phyloP scores from a whole-genome alignment of 92 coral and sea anemone genomes.

The Porites evermanni region DNA sequence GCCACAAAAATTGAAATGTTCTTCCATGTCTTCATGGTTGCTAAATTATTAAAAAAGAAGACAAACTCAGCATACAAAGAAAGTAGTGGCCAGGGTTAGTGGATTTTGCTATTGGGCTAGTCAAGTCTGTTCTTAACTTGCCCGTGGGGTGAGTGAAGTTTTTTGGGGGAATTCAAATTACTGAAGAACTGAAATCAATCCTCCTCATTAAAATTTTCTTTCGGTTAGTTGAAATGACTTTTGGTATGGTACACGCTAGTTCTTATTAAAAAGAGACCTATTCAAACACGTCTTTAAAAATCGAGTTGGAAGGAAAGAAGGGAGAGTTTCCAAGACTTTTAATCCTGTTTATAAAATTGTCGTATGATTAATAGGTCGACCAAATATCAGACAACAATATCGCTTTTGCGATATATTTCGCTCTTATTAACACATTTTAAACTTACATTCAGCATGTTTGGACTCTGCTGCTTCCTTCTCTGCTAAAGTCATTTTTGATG shows the following conservation, averaged over 20 bases:
- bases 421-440: background rate
- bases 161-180: no score
- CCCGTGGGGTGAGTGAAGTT: no score
- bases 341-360: no score
- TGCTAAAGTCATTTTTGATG: conserved; percentile 40
- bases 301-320: background rate
- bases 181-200: no score
- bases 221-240: no score
- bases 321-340: background rate
- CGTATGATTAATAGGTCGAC: background rate
- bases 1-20: conserved; percentile 81
- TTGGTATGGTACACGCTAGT: no score
- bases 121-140: no score
- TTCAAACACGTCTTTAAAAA: background rate
- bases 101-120: no score
- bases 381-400: background rate
- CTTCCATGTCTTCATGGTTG: conserved; percentile 96
- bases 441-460: conserved; percentile 92
- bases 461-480: conserved; percentile 81
- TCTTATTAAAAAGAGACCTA: no score
- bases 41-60: conserved; percentile 37
- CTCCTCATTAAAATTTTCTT: no score
- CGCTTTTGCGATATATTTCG: no score
- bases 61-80: background rate
- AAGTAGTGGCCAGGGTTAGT: no score